Evolutionary conservation across 2,888 invertebrate species (phyloP).

Genomic region (Protophormia terraenovae): DNA sequence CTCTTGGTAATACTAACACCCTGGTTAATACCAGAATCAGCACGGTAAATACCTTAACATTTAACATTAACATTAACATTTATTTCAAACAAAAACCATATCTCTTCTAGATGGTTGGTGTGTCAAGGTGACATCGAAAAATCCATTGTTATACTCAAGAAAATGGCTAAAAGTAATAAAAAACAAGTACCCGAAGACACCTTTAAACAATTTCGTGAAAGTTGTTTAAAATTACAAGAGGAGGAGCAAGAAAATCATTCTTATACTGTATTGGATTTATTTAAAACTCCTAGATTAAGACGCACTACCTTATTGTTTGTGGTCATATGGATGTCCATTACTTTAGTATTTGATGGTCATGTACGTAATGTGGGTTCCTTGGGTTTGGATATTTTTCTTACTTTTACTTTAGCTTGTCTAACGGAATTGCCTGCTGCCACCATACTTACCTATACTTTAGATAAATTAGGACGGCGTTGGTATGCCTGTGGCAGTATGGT

Average conservation of each 20-base stretch:
- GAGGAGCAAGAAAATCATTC: conserved; percentile 86
- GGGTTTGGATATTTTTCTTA: conserved; percentile 89
- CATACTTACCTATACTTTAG: conserved; percentile 87
- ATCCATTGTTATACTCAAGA: conserved; percentile 88
- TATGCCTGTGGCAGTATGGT: conserved; percentile 91
- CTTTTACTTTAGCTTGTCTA: conserved; percentile 90
- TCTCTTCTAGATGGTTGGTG: conserved; percentile 87
- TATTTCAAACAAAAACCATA: too few species aligned
- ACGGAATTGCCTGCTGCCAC: conserved; percentile 94
- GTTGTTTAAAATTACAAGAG: conserved; percentile 86
- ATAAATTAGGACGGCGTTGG: conserved; percentile 91
- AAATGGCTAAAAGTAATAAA: conserved; percentile 89
- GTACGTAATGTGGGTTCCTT: conserved; percentile 92
- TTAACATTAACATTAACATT: not conserved
- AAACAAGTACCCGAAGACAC: conserved; percentile 87
- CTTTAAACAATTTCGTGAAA: conserved; percentile 85
- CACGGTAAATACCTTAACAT: conserved; percentile 83
- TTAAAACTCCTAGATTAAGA: conserved; percentile 88
- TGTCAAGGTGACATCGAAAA: conserved; percentile 91
- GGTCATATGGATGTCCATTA: conserved; percentile 92
- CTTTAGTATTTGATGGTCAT: conserved; percentile 92
- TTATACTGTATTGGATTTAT: conserved; percentile 90
- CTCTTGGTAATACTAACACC: conserved; percentile 86
- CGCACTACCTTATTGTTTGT: conserved; percentile 89
- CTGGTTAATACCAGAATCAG: conserved; percentile 91